A percentile compares a stretch with the other conserved stretches of the same genome.
These are phyloP conservation scores for Portevinia maculata DNA, from an alignment of 2,888 invertebrate species.

Conservation along the genomic window DNA sequence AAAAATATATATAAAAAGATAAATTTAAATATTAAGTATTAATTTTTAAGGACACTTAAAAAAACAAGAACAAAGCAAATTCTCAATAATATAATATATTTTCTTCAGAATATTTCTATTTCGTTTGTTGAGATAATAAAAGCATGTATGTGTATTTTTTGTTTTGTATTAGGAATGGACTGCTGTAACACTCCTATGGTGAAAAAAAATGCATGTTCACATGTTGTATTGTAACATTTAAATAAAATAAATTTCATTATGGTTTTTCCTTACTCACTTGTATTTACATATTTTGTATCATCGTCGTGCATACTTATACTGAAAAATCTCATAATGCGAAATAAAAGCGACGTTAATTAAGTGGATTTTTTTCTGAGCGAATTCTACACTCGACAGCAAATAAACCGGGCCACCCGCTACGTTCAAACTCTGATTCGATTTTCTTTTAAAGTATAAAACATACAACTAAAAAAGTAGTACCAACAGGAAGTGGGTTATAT, in stretches of 20 bases:
- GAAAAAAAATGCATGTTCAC: slow-evolving; percentile 55
- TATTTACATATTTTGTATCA: too few species aligned
- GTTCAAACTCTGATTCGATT: too few species aligned
- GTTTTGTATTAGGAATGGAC: slow-evolving; percentile 43
- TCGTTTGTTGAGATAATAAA: slow-evolving; percentile 40
- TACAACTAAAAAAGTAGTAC: too few species aligned
- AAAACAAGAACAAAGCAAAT: slow-evolving; percentile 41
- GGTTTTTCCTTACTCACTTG: slow-evolving; percentile 32
- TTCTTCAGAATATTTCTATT: slow-evolving; percentile 41
- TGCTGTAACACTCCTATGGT: slow-evolving; percentile 47
- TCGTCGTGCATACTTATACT: too few species aligned
- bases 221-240: slow-evolving; percentile 61
- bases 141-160: slow-evolving; percentile 32
- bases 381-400: too few species aligned
- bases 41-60: slow-evolving; percentile 62
- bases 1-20: slow-evolving; percentile 54
- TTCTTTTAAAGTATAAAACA: too few species aligned
- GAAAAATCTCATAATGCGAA: too few species aligned
- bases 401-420: too few species aligned
- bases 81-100: slow-evolving; percentile 63
- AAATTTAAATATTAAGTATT: slow-evolving; percentile 68
- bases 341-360: too few species aligned
- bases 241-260: slow-evolving; percentile 68
- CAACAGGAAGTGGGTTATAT: too few species aligned
- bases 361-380: too few species aligned